Evolutionary conservation across 2,797 vertebrate species (phyloP), one percentile per base, ranked within the genome.

Genomic region (Enteromius radiatus): DNA sequence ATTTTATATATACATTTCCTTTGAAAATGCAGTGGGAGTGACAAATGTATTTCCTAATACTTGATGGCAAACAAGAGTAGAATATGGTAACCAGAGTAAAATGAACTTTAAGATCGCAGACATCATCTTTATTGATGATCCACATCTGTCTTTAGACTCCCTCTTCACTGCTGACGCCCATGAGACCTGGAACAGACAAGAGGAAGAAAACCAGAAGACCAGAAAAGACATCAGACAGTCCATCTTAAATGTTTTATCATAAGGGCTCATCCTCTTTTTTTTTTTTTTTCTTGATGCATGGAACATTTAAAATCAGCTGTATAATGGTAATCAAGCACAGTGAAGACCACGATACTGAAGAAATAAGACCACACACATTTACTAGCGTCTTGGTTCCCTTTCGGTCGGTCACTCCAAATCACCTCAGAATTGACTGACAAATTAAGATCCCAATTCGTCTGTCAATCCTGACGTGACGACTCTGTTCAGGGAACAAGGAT

Each of bases 301-400:
- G 85, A 79, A 79, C 81, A 76, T 88, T 88, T 78, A 69, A 74
- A 52, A 84, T 85, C 69, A 54, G 69, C 54, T 67, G 65, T 67
- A 52, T 84, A 82, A 49, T n/a, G 49, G 41, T 41, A 74, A 80
- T 88, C 80, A 54, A 80, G 73, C 77, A 61, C 26, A 65, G 63
- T n/a, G 41, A 84, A 74, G 74, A 74, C 31, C 19, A 76, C 83
- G 67, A 84, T 38, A 76, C 12, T 28, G 9, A 63, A 36, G 63
- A 78, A 71, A 78, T 67, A 67, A 73, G 69, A 85, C 83, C 85
- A 83, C 87, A 86, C 84, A 80, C 75, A 21, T n/a, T 28, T 26
- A 28, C 43, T 15, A 63, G 56, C 23, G 15, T 28, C 56, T 61
- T 3, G 59, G 15, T 38, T 38, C 38, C 38, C 38, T 38, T 38